Evolutionary conservation across 2,888 invertebrate genomes (phyloP).

Genomic region (Toxonevra muliebris): DNA sequence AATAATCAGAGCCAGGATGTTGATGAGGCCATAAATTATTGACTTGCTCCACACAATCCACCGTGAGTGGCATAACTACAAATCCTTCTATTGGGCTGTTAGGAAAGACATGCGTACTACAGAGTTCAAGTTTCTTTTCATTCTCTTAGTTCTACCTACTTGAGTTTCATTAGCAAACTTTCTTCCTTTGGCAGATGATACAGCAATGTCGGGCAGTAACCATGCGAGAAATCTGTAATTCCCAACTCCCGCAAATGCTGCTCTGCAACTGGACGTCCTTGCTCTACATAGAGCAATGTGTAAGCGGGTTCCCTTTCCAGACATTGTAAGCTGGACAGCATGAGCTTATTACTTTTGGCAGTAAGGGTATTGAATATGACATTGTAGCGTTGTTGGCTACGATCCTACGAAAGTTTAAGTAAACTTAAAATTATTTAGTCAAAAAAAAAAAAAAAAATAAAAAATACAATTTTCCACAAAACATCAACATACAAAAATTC

Average conservation of each 20-base stretch:
- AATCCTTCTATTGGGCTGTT: slow-evolving; percentile 15
- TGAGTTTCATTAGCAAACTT: slow-evolving; percentile 15
- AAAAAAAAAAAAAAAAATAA: not conserved
- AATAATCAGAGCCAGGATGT: slow-evolving; percentile 38
- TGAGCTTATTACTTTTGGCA: not conserved
- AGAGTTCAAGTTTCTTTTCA: too few relatives aligned
- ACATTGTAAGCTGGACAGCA: slow-evolving; percentile 13
- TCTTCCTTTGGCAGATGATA: slow-evolving; percentile 23
- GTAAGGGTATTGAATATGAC: slow-evolving; percentile 14
- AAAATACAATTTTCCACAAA: too few relatives aligned
- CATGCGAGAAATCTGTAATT: not conserved
- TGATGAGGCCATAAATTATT: slow-evolving; percentile 23
- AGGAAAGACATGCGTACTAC: not conserved
- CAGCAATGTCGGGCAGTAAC: slow-evolving; percentile 15
- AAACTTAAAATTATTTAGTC: not conserved
- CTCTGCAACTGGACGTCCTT: not conserved
- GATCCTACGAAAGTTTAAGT: slow-evolving; percentile 8
- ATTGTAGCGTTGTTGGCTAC: slow-evolving; percentile 4
- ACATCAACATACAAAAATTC: not conserved
- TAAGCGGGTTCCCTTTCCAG: slow-evolving; percentile 13
- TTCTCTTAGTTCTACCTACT: slow-evolving; percentile 10
- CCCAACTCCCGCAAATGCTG: slow-evolving; percentile 20
- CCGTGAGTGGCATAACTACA: slow-evolving; percentile 13
- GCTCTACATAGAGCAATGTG: slow-evolving; percentile 22
- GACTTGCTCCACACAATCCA: slow-evolving; percentile 2